Evolutionary conservation across 30 jellyfish, hydroid and myxozoan species (phyloP), one percentile per base, ranked within the genome.

Genomic region (Sanderia malayensis): DNA sequence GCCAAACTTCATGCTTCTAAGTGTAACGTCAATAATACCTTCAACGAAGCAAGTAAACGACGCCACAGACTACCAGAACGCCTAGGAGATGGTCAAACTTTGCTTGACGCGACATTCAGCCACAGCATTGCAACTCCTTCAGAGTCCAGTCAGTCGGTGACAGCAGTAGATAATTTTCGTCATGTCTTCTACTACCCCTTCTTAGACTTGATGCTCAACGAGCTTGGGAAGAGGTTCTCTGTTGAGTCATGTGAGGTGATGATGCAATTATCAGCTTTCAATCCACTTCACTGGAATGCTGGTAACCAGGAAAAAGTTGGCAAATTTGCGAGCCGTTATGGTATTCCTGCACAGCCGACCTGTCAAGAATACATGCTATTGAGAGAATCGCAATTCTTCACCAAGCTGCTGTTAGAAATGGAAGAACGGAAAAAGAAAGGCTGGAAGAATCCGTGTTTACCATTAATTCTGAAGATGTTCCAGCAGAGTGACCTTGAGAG

Each of bases 11-110:
- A 59, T 59, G 71, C 71, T 59, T 22, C 71, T 59, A 59, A 59
- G 44, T 59, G 71, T 59, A 26, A 26, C 34, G 44, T 59, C 34
- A 59, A 26, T 59, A 26, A 59, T 59, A 59, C 44, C 71, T 59
- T 59, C 44, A 59, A 26, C 71, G 44, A 59, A 59, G 71, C 44
- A 26, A 59, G 44, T 26, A 59, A 59, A 59, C 71, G 71, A 26
- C 71, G 71, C 71, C 71, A 45, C 71, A 59, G 71, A 59, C 71
- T 59, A 59, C 71, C 71, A 59, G 71, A 59, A 26, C 44, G 71
- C 71, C 44, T 59, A 26, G 71, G 71, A 59, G 71, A 59, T 59
- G 71, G 71, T 22, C 71, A 59, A 59, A 59, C 71, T 19, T 59
- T 59, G 44, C 71, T 59, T 22, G 71, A 59, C 71, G n/a, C n/a